These are phyloP conservation scores for Spea multiplicata DNA, from an alignment of 2,113 vertebrate genomes.

Conservation along the genomic window DNA sequence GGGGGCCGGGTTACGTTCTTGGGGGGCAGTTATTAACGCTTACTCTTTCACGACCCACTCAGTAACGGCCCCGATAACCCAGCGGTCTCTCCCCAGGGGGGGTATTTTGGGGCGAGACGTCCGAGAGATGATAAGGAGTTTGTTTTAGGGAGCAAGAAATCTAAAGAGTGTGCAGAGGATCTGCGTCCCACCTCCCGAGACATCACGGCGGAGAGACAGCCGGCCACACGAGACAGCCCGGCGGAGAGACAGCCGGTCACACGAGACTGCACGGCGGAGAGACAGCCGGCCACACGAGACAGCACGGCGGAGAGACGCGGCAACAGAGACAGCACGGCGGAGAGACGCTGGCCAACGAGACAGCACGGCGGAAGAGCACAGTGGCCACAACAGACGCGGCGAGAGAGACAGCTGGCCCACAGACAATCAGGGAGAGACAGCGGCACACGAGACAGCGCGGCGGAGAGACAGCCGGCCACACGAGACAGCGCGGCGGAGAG, in stretches of 20 bases:
- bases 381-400: not conserved
- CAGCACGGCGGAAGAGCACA: not conserved
- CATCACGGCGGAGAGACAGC: not conserved
- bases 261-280: too few species aligned
- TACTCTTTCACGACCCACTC: too few species aligned
- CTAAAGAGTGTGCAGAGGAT: not conserved
- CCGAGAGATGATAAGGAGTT: not conserved
- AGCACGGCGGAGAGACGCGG: not conserved
- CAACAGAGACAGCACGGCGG: not conserved
- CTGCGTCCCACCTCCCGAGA: not conserved
- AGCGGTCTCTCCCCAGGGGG: too few species aligned
- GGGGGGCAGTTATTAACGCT: too few species aligned
- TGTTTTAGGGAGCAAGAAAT: constrained; percentile 3
- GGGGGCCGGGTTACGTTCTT: too few species aligned
- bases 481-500: not conserved
- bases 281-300: not conserved
- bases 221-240: too few species aligned
- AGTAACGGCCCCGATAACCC: too few species aligned
- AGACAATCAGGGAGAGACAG: too few species aligned
- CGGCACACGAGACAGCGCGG: not conserved
- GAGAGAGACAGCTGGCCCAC: not conserved
- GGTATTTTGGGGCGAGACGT: too few species aligned
- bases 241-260: too few species aligned
- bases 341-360: not conserved
- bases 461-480: not conserved